A percentile compares a stretch with the other conserved stretches of the same genome.
These are phyloP conservation scores for Dynastes maya DNA, from an alignment of 2,888 invertebrate species.

Conservation along the genomic window DNA sequence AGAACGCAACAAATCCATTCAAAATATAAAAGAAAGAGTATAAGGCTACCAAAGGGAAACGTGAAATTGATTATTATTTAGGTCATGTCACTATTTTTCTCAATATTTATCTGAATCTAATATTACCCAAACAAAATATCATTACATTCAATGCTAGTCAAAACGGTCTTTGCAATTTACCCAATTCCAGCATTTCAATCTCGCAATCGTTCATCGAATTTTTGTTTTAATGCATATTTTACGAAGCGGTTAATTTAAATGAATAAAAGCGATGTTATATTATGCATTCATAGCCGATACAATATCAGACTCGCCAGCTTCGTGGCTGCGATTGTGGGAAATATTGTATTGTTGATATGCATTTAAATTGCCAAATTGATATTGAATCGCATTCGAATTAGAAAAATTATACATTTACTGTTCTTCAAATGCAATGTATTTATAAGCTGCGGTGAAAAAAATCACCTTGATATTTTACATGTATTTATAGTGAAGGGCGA, in stretches of 20 bases:
- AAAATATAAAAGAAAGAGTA: too few relatives aligned
- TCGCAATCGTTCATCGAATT: background rate
- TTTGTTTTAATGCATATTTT: constrained; percentile 1
- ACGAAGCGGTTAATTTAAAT: background rate
- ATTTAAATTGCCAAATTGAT: background rate
- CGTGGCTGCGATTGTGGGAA: background rate
- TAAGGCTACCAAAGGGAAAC: too few relatives aligned
- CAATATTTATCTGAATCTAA: background rate
- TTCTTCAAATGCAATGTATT: background rate
- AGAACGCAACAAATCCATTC: too few relatives aligned
- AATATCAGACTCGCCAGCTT: background rate
- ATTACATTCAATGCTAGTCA: background rate
- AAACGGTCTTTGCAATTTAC: background rate
- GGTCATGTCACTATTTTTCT: too few relatives aligned
- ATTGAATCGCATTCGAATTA: background rate
- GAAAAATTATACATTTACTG: background rate
- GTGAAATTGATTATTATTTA: too few relatives aligned
- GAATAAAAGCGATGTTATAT: background rate
- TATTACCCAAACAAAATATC: background rate
- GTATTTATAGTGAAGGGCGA: too few relatives aligned
- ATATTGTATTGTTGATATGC: background rate
- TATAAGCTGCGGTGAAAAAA: too few relatives aligned
- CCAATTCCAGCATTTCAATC: background rate
- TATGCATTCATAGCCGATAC: constrained; percentile 3
- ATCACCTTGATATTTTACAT: too few relatives aligned